A percentile compares a stretch with the other conserved stretches of the same genome.
Conservation (phyloP, 2,113 vertebrate species). For the Scopus umbretta region DNA sequence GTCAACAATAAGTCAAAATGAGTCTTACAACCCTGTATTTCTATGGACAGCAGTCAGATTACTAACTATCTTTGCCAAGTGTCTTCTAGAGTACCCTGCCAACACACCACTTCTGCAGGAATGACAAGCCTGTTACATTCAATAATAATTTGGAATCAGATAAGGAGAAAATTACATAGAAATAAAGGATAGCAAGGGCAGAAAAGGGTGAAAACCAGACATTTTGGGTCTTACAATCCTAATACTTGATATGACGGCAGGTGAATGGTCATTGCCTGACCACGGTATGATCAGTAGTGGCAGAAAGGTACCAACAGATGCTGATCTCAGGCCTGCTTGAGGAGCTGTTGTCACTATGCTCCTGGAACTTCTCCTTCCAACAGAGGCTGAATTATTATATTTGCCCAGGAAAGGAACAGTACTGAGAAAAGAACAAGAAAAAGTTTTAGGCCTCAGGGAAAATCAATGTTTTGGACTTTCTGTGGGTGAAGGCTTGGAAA, state of each 20-base stretch:
- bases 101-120: neutral
- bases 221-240: neutral
- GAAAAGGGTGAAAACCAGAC: neutral
- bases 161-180: neutral
- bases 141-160: neutral
- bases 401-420: neutral
- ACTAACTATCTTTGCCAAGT: neutral
- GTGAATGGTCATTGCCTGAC: neutral
- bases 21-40: neutral
- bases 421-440: neutral
- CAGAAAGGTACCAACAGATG: neutral
- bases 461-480: neutral
- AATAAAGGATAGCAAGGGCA: neutral
- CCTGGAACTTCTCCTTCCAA: neutral
- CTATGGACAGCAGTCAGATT: neutral
- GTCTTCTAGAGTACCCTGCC: neutral
- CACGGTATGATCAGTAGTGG: rapidly evolving
- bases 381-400: neutral
- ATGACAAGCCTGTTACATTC: neutral
- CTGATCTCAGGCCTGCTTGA: neutral
- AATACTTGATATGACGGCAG: neutral
- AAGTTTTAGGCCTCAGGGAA: neutral
- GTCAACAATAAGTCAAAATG: neutral
- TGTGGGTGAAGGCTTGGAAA: neutral
- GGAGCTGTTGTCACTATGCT: neutral